Evolutionary conservation across 1,140 invertebrate genomes (phyloP).

Genomic region (Drosophila pruinosa): DNA sequence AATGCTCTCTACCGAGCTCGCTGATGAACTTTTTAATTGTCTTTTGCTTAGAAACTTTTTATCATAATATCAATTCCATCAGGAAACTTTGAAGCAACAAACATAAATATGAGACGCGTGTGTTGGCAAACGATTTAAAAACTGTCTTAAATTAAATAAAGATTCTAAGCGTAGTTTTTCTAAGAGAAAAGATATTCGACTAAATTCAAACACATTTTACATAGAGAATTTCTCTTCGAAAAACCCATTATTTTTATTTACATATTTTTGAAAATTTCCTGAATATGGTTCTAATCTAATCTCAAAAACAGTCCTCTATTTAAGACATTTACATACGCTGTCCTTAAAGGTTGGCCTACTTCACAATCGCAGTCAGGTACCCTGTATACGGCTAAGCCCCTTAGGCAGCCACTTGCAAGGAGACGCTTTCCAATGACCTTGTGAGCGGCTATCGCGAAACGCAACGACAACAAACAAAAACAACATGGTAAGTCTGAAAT

Average conservation of each 20-base stretch:
- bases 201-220: no score
- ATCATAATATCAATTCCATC: not conserved
- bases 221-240: no score
- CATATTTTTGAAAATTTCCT: not conserved
- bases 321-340: not conserved
- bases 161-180: no score
- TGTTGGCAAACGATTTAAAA: no score
- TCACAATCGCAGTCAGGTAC: constrained; percentile 4
- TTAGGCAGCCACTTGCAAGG: constrained; percentile 33
- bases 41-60: not conserved
- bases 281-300: not conserved
- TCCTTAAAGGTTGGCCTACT: not conserved
- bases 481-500: constrained; percentile 1
- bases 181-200: no score
- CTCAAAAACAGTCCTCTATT: no score
- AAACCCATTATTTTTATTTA: no score
- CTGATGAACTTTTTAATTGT: constrained; percentile 17
- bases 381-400: constrained; percentile 27
- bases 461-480: constrained; percentile 5
- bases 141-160: no score
- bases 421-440: constrained; percentile 63
- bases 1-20: not conserved
- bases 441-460: constrained; percentile 31
- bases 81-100: not conserved
- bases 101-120: not conserved